phyloP scores from a whole-genome alignment of 2,888 invertebrate genomes.

The Archaeoteleia sp. region DNA sequence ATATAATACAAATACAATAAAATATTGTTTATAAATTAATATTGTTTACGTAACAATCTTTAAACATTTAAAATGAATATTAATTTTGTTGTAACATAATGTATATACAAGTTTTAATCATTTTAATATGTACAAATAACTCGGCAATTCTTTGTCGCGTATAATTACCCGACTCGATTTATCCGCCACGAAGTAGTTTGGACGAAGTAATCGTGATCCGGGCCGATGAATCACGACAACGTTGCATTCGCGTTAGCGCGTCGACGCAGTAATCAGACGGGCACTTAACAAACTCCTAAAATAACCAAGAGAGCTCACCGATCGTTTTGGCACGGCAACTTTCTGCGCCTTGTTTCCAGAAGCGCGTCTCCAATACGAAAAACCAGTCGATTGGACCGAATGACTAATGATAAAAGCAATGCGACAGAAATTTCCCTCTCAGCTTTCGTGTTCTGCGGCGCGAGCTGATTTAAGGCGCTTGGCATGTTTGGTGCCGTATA shows the following conservation, averaged over 20 bases:
- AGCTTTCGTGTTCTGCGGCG: no score
- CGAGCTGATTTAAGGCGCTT: no score
- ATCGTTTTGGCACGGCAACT: constrained; percentile 43
- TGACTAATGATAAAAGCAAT: neutral
- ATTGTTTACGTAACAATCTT: no score
- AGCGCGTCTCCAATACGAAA: constrained; percentile 24
- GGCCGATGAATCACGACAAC: constrained; percentile 37
- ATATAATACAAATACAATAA: no score
- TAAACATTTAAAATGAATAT: no score
- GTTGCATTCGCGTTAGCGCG: constrained; percentile 32
- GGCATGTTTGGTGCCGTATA: no score
- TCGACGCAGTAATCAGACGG: constrained; percentile 31
- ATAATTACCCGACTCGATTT: constrained; percentile 7
- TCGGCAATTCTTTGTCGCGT: neutral
- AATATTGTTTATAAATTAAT: no score
- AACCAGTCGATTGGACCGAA: constrained; percentile 4
- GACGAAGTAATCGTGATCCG: constrained; percentile 20
- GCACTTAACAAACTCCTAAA: constrained; percentile 56
- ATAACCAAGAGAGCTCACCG: constrained; percentile 40
- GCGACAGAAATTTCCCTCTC: neutral
- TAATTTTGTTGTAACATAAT: no score
- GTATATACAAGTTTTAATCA: no score
- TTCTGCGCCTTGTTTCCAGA: constrained; percentile 22
- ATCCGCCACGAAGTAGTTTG: constrained; percentile 6
- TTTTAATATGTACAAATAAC: no score